Percentiles rank a stretch among this genome's conserved stretches.
Evolutionary conservation across 1,140 invertebrate species (phyloP).

Genomic region (Orchesella cincta): DNA sequence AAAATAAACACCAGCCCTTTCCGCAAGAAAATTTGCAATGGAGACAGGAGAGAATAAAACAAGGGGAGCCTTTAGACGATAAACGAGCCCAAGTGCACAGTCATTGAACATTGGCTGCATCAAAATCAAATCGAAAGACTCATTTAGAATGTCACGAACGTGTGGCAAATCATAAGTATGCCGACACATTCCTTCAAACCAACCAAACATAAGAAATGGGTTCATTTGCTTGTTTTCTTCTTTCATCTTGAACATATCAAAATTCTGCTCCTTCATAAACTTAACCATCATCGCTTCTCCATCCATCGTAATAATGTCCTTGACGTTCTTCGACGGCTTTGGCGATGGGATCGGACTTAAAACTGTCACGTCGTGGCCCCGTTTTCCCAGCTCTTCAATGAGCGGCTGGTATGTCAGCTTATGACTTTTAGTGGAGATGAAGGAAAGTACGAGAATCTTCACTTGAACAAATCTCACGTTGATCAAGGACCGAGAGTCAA

Average conservation of each 20-base stretch:
- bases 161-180: conserved; percentile 12
- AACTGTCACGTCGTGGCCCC: conserved; percentile 31
- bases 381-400: conserved; percentile 17
- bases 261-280: not conserved
- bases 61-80: conserved; percentile 60
- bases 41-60: conserved; percentile 63
- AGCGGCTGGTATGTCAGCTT: conserved; percentile 33
- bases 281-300: not conserved
- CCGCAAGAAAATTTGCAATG: conserved; percentile 64
- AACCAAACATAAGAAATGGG: not conserved
- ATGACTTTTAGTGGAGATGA: conserved; percentile 27
- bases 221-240: not conserved
- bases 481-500: too few species aligned
- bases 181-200: not conserved
- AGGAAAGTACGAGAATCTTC: conserved; percentile 28
- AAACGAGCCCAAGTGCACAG: conserved; percentile 13
- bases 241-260: conserved; percentile 25
- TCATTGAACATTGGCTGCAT: conserved; percentile 31
- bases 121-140: conserved; percentile 30
- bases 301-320: conserved; percentile 9
- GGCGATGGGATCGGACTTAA: not conserved
- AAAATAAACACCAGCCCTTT: conserved; percentile 60
- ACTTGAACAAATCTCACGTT: too few species aligned
- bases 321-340: not conserved
- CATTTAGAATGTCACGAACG: not conserved